phyloP scores from a whole-genome alignment of 2,797 vertebrate genomes.

The Spheniscus humboldti region DNA sequence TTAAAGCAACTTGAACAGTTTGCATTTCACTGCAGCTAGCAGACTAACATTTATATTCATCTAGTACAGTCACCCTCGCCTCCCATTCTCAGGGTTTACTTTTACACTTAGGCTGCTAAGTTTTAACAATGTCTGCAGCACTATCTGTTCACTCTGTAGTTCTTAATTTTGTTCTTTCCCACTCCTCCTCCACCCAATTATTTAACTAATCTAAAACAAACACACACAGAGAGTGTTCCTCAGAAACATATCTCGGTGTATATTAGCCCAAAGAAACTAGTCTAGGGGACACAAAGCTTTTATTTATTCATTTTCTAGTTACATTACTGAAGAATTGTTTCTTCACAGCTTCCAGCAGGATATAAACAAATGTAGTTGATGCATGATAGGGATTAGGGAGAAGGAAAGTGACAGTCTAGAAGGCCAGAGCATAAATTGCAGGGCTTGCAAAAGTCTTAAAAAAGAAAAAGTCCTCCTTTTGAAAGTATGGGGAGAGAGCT shows the following conservation, averaged over 20 bases:
- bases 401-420: neutral
- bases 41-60: constrained; percentile 19
- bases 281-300: neutral
- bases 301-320: constrained; percentile 23
- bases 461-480: neutral
- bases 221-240: neutral
- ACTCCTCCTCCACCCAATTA: neutral
- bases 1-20: neutral
- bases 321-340: constrained; percentile 5
- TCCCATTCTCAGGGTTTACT: neutral
- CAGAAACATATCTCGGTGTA: neutral
- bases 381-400: neutral
- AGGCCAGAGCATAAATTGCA: neutral
- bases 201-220: constrained; percentile 4
- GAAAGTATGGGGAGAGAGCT: neutral
- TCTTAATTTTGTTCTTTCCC: neutral
- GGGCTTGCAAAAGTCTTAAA: neutral
- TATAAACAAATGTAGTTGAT: constrained; percentile 5
- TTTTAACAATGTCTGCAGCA: constrained; percentile 6
- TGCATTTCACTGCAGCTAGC: constrained; percentile 8
- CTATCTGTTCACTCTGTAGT: neutral
- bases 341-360: neutral
- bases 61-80: neutral
- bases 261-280: neutral
- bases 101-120: constrained; percentile 14